phyloP scores from a whole-genome alignment of 2,888 invertebrate species.

The Limnephilus auricula region DNA sequence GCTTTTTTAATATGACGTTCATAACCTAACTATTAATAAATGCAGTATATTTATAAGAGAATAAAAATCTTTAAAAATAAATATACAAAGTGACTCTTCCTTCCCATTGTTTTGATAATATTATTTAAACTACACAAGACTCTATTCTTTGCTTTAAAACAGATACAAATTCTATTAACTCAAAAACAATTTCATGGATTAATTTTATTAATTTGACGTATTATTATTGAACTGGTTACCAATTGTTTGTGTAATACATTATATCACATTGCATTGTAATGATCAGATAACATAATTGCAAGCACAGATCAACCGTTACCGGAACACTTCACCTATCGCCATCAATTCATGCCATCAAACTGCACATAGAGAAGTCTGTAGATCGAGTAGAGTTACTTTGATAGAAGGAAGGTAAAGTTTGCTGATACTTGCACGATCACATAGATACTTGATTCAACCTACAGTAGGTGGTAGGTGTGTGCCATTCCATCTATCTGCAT shows the following conservation, averaged over 20 bases:
- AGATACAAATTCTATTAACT: not conserved
- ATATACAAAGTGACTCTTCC: not conserved
- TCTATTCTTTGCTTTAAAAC: not conserved
- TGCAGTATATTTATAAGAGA: not conserved
- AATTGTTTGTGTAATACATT: not conserved
- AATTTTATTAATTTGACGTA: not conserved
- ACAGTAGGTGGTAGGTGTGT: constrained; percentile 56
- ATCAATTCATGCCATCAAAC: constrained; percentile 63
- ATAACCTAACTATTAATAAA: not conserved
- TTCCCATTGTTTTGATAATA: not conserved
- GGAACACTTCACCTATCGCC: not conserved
- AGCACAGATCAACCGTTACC: constrained; percentile 22
- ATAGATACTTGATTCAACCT: constrained; percentile 57
- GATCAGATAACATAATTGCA: not conserved
- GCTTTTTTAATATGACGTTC: not conserved
- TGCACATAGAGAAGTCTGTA: constrained; percentile 65
- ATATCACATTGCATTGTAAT: not conserved
- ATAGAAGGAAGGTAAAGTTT: constrained; percentile 56
- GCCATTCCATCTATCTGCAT: constrained; percentile 58
- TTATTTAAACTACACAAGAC: not conserved
- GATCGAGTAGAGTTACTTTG: constrained; percentile 51
- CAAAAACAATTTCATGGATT: not conserved
- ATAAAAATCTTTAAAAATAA: not conserved
- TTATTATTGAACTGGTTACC: not conserved
- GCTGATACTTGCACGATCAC: constrained; percentile 65